phyloP scores from a whole-genome alignment of 2,113 vertebrate genomes.

The Larimichthys crocea region DNA sequence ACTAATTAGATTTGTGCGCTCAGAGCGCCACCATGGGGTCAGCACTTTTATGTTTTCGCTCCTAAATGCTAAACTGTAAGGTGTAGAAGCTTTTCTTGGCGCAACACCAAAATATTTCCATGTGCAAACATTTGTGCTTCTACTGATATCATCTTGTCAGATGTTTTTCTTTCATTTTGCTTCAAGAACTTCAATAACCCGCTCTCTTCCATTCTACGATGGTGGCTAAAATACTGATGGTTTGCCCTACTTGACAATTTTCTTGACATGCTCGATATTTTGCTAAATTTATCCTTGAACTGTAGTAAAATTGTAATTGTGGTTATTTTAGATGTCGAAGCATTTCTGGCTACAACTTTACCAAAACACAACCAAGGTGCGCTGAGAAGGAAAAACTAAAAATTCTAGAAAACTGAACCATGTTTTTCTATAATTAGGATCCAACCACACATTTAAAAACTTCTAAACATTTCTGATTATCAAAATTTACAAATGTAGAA shows the following conservation, averaged over 20 bases:
- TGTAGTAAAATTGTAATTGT: background rate
- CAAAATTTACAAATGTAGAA: too few relatives aligned
- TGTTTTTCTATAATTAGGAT: too few relatives aligned
- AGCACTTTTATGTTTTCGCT: background rate
- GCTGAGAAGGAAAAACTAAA: too few relatives aligned
- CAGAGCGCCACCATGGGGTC: slow-evolving; percentile 3
- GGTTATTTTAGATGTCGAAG: background rate
- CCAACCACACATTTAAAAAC: background rate
- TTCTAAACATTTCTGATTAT: background rate
- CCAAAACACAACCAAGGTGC: background rate
- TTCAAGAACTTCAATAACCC: background rate
- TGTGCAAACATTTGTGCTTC: background rate
- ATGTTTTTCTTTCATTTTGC: background rate
- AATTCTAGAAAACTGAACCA: background rate
- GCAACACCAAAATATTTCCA: background rate
- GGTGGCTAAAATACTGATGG: background rate
- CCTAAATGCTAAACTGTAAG: background rate
- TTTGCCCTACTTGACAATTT: background rate
- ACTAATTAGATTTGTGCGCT: background rate
- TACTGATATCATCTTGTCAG: background rate
- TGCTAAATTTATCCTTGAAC: background rate
- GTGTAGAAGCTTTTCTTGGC: background rate
- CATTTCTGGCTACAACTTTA: background rate
- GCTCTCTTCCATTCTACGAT: background rate
- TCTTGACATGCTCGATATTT: background rate